phyloP scores from a whole-genome alignment of 2,797 vertebrate genomes.

The Scolopax rusticola region DNA sequence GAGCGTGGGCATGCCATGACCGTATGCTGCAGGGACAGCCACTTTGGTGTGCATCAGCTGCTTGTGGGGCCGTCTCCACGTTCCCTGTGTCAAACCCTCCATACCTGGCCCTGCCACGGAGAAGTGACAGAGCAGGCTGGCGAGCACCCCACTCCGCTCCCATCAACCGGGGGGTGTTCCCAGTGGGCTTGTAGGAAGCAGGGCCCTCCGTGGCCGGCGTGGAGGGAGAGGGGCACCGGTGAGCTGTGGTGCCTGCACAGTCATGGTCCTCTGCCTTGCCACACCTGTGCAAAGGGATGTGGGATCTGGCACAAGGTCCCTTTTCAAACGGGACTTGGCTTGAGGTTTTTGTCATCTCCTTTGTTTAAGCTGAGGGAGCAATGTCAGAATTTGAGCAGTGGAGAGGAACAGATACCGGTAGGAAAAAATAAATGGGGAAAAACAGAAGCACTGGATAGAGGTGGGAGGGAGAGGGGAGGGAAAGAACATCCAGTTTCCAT shows the following conservation, averaged over 20 bases:
- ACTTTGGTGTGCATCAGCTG: fast-evolving
- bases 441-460: not conserved
- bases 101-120: not conserved
- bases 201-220: fast-evolving
- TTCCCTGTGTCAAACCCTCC: not conserved
- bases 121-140: not conserved
- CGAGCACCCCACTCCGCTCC: not conserved
- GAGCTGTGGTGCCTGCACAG: not conserved
- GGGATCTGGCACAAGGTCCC: not conserved
- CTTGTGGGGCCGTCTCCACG: not conserved
- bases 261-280: not conserved
- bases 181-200: not conserved
- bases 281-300: not conserved
- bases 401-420: not conserved
- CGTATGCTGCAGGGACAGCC: not conserved
- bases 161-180: fast-evolving
- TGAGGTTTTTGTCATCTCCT: not conserved
- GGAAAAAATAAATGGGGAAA: conserved; percentile 40
- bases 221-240: not conserved
- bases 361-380: not conserved
- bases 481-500: conserved; percentile 34
- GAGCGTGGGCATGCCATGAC: not conserved
- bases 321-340: not conserved
- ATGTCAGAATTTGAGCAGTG: not conserved
- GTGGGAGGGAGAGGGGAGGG: fast-evolving